Evolutionary conservation across 2,113 vertebrate genomes (phyloP), one percentile per base, ranked within the genome.

Genomic region (Protobothrops flavoviridis): DNA sequence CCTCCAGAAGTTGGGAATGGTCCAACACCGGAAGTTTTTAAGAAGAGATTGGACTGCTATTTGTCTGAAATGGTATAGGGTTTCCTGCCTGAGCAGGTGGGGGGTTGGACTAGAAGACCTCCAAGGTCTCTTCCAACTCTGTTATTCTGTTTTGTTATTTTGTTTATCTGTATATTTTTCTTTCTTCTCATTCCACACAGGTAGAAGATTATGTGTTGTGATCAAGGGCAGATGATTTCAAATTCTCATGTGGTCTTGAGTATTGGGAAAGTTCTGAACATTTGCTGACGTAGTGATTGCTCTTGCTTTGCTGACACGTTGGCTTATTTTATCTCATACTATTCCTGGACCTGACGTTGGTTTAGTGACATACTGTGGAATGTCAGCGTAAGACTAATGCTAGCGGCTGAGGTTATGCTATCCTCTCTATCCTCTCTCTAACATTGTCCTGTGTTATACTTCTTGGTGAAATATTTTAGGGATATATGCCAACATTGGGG

Each of bases 251-350:
- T 59, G 89, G 92, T 87, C 89, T 90, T 86, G 61, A 81, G 89
- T 85, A 59, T 0, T 1, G 21, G 50, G n/a, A 89, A 23, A 53
- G 56, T 93, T 93, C 45, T 93, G 89, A 90, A 90, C 90, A 90
- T 93, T 93, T 93, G 89, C 92, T 93, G 92, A 93, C 81, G 92
- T 93, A 43, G 92, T 64, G 57, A 61, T 90, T 90, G 88, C 81
- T 93, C 56, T 64, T 43, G 81, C 89, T 90, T 90, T 93, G 92
- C 92, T 90, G 92, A 93, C 92, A 90, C 33, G 86, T 90, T 90
- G 89, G 89, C 92, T 93, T 93, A 93, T 93, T 93, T 93, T 93
- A 90, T 93, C 92, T 85, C 89, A 33, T 90, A 93, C 92, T 93
- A 93, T 93, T 93, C 89, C 90, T 90, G 92, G 89, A 61, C 23